These are phyloP conservation scores for Actinemys pallida DNA, from an alignment of 2,113 vertebrate genomes.

Conservation along the genomic window DNA sequence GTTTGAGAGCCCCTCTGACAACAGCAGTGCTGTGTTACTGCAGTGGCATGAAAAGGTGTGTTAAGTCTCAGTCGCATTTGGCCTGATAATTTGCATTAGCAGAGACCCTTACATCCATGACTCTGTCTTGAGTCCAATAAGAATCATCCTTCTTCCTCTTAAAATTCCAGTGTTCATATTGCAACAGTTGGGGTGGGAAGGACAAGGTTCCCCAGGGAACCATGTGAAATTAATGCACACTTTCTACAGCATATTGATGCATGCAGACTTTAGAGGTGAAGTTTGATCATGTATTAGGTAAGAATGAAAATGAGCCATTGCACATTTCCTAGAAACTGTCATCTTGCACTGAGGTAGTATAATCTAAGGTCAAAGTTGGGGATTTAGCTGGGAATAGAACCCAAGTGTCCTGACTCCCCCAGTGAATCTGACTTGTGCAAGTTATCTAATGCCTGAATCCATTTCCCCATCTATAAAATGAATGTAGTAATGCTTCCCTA, in stretches of 20 bases:
- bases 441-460: not conserved
- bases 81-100: rapidly evolving
- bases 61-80: not conserved
- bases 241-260: not conserved
- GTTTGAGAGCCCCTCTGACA: conserved; percentile 96
- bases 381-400: not conserved
- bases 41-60: conserved; percentile 98
- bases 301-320: not conserved
- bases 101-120: not conserved
- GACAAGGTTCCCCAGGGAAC: rapidly evolving
- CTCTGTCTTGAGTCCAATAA: rapidly evolving
- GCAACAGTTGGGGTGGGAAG: not conserved
- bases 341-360: not conserved
- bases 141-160: rapidly evolving
- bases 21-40: conserved; percentile 94
- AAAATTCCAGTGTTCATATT: rapidly evolving
- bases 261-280: not conserved
- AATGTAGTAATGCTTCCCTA: rapidly evolving
- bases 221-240: not conserved
- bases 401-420: not conserved
- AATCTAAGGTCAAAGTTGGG: not conserved
- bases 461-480: not conserved
- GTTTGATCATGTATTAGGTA: not conserved
- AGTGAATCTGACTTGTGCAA: not conserved
- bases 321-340: not conserved